Percentiles rank a stretch among this genome's conserved stretches.
phyloP scores from a whole-genome alignment of 2,888 invertebrate species.

The Orthonevra nobilis region DNA sequence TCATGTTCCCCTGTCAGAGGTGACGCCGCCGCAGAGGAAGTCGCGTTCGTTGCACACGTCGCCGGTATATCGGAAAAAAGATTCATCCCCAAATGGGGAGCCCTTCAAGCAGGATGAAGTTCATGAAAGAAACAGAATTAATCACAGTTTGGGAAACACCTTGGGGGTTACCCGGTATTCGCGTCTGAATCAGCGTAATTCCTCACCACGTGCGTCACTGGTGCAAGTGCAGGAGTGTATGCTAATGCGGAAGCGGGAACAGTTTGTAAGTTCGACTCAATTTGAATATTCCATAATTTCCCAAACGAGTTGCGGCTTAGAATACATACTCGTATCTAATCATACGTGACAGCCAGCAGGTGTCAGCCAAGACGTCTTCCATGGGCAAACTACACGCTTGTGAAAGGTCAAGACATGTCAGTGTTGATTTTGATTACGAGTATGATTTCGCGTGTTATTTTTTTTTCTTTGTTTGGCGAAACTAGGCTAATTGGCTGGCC shows the following conservation, averaged over 20 bases:
- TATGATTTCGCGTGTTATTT: no score
- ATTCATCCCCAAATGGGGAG: constrained; percentile 63
- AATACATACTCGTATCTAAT: neutral
- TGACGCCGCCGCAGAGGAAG: constrained; percentile 74
- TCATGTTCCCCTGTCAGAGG: constrained; percentile 72
- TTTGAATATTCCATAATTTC: constrained; percentile 15
- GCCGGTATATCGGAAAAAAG: constrained; percentile 77
- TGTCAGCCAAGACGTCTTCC: neutral
- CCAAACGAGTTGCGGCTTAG: neutral
- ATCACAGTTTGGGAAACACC: constrained; percentile 28
- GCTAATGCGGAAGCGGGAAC: constrained; percentile 55
- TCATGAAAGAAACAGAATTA: neutral
- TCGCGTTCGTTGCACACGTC: constrained; percentile 79
- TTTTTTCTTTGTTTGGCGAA: constrained; percentile 11
- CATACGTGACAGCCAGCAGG: constrained; percentile 8
- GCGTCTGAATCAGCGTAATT: constrained; percentile 34
- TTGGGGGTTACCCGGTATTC: constrained; percentile 34
- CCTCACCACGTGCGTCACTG: constrained; percentile 12
- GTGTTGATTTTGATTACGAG: neutral
- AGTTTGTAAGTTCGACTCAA: constrained; percentile 47
- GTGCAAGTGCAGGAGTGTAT: constrained; percentile 31
- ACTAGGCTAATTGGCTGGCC: neutral
- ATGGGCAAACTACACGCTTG: constrained; percentile 5
- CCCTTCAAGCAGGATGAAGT: constrained; percentile 37
- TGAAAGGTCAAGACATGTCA: constrained; percentile 37